Evolutionary conservation across 2,113 vertebrate species (phyloP), one percentile per base, ranked within the genome.

Genomic region (Varanus komodoensis): DNA sequence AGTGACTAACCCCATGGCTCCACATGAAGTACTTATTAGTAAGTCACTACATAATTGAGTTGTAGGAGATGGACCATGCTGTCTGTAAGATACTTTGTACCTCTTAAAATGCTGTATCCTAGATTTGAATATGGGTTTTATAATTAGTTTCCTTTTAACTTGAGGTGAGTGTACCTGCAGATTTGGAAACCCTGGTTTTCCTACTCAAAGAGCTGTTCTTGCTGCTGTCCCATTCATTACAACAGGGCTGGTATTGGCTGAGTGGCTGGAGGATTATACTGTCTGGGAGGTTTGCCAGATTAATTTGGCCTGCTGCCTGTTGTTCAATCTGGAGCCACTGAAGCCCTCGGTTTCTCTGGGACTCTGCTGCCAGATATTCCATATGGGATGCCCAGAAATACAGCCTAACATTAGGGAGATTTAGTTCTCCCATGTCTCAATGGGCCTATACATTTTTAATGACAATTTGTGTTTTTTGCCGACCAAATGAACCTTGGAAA

Each of bases 311-410:
- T 0, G 6, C 77, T 90, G 94, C 91, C 94, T 93, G 94, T 89
- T 84, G 89, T 29, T 94, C 95, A 84, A 69, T 17, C 57, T 93
- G 69, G 87, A 95, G 95, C 50, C 91, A 77, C 61, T 89, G 94
- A 74, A 11, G 85, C 82, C 87, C 85, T 0, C 5, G 74, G 91
- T 89, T 91, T 91, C 93, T 92, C 92, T 74, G 95, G 95, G 91
- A 69, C 23, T 17, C 1, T 61, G 11, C 95, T 96, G 96, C 95
- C 96, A 94, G 82, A 3, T 52, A 19, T 92, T 96, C 95, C 96
- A 96, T 87, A 57, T 96, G 96, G 94, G 94, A 93, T 95, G 94
- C 93, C 93, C 95, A 96, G 94, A 95, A 94, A 94, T 96, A 94
- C n/a, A 38, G 95, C 95, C 32, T 48, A 3, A 8, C 0, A 89